Percentiles rank a stretch among this genome's conserved stretches.
Evolutionary conservation across 1,140 invertebrate species (phyloP).

Genomic region (Galleria mellonella): DNA sequence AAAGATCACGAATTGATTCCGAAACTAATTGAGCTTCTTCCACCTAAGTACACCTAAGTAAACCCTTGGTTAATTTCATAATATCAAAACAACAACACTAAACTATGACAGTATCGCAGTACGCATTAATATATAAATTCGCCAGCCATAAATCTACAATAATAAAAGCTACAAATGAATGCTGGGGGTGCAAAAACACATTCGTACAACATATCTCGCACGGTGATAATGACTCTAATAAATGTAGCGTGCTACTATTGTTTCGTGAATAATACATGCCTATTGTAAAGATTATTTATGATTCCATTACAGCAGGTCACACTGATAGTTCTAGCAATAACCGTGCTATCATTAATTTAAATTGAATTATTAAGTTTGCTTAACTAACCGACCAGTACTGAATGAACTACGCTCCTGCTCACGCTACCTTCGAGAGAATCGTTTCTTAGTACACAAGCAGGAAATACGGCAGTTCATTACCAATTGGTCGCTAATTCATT

Average conservation of each 20-base stretch:
- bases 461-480: neutral
- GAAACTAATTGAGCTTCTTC: too few species aligned
- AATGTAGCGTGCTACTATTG: conserved; percentile 33
- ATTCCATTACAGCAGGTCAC: conserved; percentile 36
- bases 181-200: conserved; percentile 1
- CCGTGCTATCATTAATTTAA: conserved; percentile 40
- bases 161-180: neutral
- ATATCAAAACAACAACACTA: too few species aligned
- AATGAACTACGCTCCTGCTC: neutral
- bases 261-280: conserved; percentile 31
- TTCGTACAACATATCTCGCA: too few species aligned
- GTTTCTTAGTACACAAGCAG: neutral
- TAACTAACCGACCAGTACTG: neutral
- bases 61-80: too few species aligned
- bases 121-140: too few species aligned
- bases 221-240: conserved; percentile 11
- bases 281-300: conserved; percentile 42
- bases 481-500: conserved; percentile 7
- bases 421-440: neutral
- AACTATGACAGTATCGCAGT: too few species aligned
- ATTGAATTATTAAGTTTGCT: conserved; percentile 48
- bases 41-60: too few species aligned
- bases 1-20: too few species aligned
- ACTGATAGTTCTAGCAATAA: conserved; percentile 28
- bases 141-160: neutral